Evolutionary conservation across 2,888 invertebrate genomes (phyloP), one percentile per base, ranked within the genome.

Genomic region (Pollenia labialis): DNA sequence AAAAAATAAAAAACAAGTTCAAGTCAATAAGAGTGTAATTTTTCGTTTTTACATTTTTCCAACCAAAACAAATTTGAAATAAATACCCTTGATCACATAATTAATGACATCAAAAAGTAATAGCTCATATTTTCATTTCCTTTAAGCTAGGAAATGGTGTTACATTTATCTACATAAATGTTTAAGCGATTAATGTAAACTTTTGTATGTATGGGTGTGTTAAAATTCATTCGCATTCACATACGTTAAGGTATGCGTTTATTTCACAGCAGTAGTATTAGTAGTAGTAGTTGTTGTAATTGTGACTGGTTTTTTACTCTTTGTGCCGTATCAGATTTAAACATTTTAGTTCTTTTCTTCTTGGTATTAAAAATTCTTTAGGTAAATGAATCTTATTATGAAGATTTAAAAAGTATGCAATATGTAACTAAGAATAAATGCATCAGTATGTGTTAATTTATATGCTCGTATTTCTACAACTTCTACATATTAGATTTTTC

Each of bases 341-440:
- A 82, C 64, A 69, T 71, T 71, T 42, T 62, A 74, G 42, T 60
- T 44, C 54, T 16, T 16, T 71, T n/a, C 46, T 72, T 81, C 71
- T 81, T 16, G 56, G 69, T 85, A 72, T 76, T 81, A 76, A 76
- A 81, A 81, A 81, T 85, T 81, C 85, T 71, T 85, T 76, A 76
- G 71, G 81, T 85, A 85, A 85, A 76, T 85, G 76, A 81, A 85
- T 81, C 85, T 81, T 81, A 72, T 85, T 81, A 80, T 75, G 64
- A 76, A 75, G 75, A 81, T 76, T 81, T 66, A 72, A 81, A 76
- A 75, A 69, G 12, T 62, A 48, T 68, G 32, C 40, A 72, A 72
- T 52, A 58, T n/a, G 1, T 7, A 54, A 58, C 58, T 42, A 71
- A 46, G 12, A 8, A 64, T n/a, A n/a, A 50, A 44, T 75, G 44